Evolutionary conservation across 2,797 vertebrate species (phyloP).

Genomic region (Lophius americanus): DNA sequence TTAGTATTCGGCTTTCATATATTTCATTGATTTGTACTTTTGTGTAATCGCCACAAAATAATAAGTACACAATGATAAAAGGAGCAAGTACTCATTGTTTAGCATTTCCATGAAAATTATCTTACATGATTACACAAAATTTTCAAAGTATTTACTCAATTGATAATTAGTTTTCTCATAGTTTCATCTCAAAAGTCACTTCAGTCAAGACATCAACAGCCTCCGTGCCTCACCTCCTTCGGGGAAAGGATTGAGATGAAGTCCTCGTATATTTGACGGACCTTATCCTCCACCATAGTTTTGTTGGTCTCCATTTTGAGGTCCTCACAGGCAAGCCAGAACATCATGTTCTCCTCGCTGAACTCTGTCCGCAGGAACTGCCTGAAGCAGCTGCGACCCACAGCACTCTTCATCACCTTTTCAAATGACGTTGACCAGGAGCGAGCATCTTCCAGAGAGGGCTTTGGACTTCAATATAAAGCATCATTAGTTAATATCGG

Average conservation of each 20-base stretch:
- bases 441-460: slow-evolving; percentile 90
- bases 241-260: slow-evolving; percentile 98
- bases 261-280: slow-evolving; percentile 95
- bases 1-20: too few species aligned
- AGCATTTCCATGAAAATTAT: too few species aligned
- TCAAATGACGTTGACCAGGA: slow-evolving; percentile 93
- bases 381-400: slow-evolving; percentile 90
- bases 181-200: background rate
- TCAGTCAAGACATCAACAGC: background rate
- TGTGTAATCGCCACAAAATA: too few species aligned
- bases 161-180: background rate
- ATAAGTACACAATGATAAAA: too few species aligned
- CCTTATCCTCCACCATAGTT: slow-evolving; percentile 92
- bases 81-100: too few species aligned
- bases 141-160: too few species aligned
- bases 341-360: slow-evolving; percentile 99
- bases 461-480: slow-evolving; percentile 79
- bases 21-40: too few species aligned
- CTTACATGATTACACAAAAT: too few species aligned
- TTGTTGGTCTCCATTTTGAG: slow-evolving; percentile 95
- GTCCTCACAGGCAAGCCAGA: slow-evolving; percentile 98
- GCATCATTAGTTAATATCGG: background rate
- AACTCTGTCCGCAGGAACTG: slow-evolving; percentile 96
- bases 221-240: slow-evolving; percentile 87
- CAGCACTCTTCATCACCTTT: slow-evolving; percentile 90